Evolutionary conservation across 64 coral and sea anemone genomes (phyloP), one percentile per base, ranked within the genome.

Genomic region (Astreopora myriophthalma): DNA sequence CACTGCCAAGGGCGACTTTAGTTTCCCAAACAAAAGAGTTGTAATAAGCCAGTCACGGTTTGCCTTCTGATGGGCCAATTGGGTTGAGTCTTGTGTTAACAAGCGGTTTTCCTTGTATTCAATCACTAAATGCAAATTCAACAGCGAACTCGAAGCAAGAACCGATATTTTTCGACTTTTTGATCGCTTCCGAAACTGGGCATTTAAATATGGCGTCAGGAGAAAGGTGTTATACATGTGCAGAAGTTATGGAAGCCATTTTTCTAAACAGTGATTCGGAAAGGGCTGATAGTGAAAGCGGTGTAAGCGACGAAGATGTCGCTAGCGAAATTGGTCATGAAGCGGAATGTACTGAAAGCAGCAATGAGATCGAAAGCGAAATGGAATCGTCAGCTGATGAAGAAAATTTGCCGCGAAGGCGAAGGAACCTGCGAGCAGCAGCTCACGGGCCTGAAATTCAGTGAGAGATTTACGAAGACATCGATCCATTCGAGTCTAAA

Each of bases 221-320:
- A 69, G 14, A 79, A 65, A 6, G 73, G 36, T 90, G 6, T 64
- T 31, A 90, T 62, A 79, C 62, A 46, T 14, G 17, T 90, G 60
- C 78, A 80, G 88, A 90, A 78, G 57, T 67, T 90, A 55, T 89
- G 88, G 88, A 69, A 19, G 61, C 88, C 64, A 23, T 90, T 90
- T 79, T 90, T 79, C 75, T 64, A 65, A 58, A 90, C 26, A 39
- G 77, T 78, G 58, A 46, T 26, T 76, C 29, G 16, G 57, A 60
- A 60, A 79, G 40, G 40, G 40, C 26, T 17, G 39, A 44, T 44
- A 44, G 40, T 79, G 34, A 62, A 35, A 73, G 75, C 2, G 9
- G 61, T 75, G 28, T 37, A 64, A 75, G 55, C 38, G 73, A 71
- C 48, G 22, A 51, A 55, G 48, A 38, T 87, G 85, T 73, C 12